phyloP scores from a whole-genome alignment of 2,113 vertebrate species.

The Myrmecobius fasciatus region DNA sequence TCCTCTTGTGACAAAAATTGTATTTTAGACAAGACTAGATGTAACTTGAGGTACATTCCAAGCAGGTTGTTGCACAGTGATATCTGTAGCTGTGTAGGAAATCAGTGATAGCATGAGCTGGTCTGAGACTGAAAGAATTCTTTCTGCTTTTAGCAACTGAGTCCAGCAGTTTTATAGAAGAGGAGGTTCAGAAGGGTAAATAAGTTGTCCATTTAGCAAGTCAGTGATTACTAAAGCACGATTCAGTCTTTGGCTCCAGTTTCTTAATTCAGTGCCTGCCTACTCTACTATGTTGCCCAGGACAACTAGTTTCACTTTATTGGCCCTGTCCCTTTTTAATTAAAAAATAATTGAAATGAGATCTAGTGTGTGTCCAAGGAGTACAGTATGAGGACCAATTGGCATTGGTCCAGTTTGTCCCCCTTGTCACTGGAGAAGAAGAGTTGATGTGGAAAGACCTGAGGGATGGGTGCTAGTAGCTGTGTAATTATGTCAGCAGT shows the following conservation, averaged over 20 bases:
- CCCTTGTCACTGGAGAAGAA: neutral
- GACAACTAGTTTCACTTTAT: neutral
- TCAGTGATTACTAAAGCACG: neutral
- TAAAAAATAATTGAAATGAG: neutral
- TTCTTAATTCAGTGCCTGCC: neutral
- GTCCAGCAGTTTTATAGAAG: neutral
- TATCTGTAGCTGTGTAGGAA: slow-evolving; percentile 47
- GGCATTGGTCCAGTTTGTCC: neutral
- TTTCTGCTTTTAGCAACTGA: neutral
- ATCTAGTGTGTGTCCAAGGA: neutral
- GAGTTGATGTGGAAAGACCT: neutral
- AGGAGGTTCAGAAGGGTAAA: neutral
- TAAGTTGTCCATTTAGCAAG: neutral
- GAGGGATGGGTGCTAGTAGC: neutral
- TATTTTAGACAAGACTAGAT: slow-evolving; percentile 66
- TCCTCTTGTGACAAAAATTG: slow-evolving; percentile 69
- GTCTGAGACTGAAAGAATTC: neutral
- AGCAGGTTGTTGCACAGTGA: slow-evolving; percentile 53
- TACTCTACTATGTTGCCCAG: neutral
- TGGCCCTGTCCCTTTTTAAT: neutral
- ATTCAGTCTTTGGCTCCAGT: neutral
- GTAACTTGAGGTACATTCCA: slow-evolving; percentile 64
- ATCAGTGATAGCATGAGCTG: slow-evolving; percentile 23
- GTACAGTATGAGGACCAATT: neutral
- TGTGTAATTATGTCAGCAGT: neutral